Evolutionary conservation across 2,797 vertebrate genomes (phyloP).

Genomic region (Phrynocephalus forsythii): DNA sequence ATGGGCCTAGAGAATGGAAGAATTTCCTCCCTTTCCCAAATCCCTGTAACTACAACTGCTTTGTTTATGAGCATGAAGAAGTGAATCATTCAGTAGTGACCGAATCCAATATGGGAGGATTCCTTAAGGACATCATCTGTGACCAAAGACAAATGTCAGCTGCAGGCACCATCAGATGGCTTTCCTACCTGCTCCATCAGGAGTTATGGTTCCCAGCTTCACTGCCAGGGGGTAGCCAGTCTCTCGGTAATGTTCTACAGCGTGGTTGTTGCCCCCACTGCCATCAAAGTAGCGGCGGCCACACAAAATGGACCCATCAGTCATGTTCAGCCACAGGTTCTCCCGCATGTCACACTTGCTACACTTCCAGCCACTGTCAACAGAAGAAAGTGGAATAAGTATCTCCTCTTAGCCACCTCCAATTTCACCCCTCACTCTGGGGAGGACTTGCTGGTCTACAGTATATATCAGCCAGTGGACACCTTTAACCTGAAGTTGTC

Average conservation of each 20-base stretch:
- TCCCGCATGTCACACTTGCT: conserved; percentile 96
- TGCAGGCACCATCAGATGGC: not conserved
- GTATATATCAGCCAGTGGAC: not conserved
- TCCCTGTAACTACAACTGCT: no score
- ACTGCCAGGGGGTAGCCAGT: conserved; percentile 94
- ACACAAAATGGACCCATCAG: conserved; percentile 93
- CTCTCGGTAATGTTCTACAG: conserved; percentile 92
- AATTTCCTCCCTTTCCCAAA: no score
- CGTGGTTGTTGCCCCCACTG: conserved; percentile 96
- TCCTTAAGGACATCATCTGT: not conserved
- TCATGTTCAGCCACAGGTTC: conserved; percentile 98
- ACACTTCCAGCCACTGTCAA: conserved; percentile 92
- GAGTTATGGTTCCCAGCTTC: conserved; percentile 98
- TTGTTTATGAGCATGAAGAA: no score
- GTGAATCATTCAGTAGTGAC: no score
- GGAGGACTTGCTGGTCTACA: not conserved
- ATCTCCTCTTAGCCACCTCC: not conserved
- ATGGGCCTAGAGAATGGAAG: not conserved
- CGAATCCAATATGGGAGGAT: not conserved
- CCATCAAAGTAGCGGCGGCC: conserved; percentile 97
- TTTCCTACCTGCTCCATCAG: conserved; percentile 91
- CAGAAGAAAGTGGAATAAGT: not conserved
- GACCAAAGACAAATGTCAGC: not conserved
- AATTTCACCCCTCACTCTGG: not conserved
- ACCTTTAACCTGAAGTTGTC: no score